phyloP scores from a whole-genome alignment of 1,140 invertebrate genomes.

The Drosophila rhopaloa region DNA sequence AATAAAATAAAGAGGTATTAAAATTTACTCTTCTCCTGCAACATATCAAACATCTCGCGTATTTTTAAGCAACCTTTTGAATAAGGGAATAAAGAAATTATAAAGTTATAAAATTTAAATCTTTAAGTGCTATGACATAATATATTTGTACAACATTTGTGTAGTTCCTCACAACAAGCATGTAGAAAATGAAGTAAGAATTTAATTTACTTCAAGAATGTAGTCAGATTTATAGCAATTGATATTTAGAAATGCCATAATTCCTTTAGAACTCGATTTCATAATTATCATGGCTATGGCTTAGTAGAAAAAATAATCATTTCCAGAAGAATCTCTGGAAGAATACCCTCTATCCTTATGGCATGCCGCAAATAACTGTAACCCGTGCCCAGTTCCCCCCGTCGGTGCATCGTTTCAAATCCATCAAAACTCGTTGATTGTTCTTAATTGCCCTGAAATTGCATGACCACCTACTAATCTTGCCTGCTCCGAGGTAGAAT shows the following conservation, averaged over 20 bases:
- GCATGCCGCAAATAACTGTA: slow-evolving; percentile 38
- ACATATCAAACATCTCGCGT: too few relatives aligned
- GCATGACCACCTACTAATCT: slow-evolving; percentile 56
- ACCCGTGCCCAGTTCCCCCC: slow-evolving; percentile 2
- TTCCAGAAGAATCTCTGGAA: not conserved
- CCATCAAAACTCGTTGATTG: slow-evolving; percentile 71
- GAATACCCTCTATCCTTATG: not conserved
- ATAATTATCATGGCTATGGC: not conserved
- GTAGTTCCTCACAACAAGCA: too few relatives aligned
- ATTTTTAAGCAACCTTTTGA: too few relatives aligned
- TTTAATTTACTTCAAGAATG: not conserved
- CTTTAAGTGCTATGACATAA: too few relatives aligned
- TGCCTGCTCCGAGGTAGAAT: slow-evolving; percentile 31
- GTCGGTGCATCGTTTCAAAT: slow-evolving; percentile 27
- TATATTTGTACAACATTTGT: too few relatives aligned
- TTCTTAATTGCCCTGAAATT: slow-evolving; percentile 73
- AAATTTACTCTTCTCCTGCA: too few relatives aligned
- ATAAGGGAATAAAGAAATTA: too few relatives aligned
- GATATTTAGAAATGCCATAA: not conserved
- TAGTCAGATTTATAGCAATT: not conserved
- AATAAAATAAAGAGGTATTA: too few relatives aligned
- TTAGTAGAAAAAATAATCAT: not conserved
- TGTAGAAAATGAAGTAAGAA: not conserved
- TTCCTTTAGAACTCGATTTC: not conserved
- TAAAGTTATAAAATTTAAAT: too few relatives aligned